Evolutionary conservation across 1,140 invertebrate species (phyloP).

Genomic region (Drosophila lacteicornis): DNA sequence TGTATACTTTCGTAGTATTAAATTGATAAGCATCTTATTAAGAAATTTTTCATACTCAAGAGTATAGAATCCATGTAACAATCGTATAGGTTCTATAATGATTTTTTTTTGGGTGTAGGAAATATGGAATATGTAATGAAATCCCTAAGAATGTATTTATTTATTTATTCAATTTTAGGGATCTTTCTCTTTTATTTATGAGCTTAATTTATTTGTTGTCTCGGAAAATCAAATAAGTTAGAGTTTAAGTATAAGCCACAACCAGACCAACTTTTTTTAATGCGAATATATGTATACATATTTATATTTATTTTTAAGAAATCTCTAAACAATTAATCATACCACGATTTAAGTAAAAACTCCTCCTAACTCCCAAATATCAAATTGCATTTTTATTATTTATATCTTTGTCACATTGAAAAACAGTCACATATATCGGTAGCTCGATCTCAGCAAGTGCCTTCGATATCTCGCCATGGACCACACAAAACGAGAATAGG

Average conservation of each 20-base stretch:
- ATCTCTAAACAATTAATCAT: not conserved
- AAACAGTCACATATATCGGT: constrained; percentile 16
- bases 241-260: too few relatives aligned
- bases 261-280: too few relatives aligned
- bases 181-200: not conserved
- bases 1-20: too few relatives aligned
- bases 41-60: too few relatives aligned
- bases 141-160: not conserved
- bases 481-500: constrained; percentile 16
- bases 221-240: too few relatives aligned
- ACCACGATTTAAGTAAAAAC: not conserved
- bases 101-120: too few relatives aligned
- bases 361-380: not conserved
- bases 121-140: too few relatives aligned
- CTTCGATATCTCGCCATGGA: constrained; percentile 8
- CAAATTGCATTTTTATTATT: not conserved
- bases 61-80: too few relatives aligned
- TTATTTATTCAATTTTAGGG: not conserved
- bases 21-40: too few relatives aligned
- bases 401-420: not conserved
- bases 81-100: too few relatives aligned
- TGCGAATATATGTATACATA: too few relatives aligned
- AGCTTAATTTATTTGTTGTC: not conserved
- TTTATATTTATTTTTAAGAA: too few relatives aligned
- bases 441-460: constrained; percentile 36